These are phyloP conservation scores for Lepetodrilus schrolli DNA, from an alignment of 2,888 invertebrate genomes.

Conservation along the genomic window DNA sequence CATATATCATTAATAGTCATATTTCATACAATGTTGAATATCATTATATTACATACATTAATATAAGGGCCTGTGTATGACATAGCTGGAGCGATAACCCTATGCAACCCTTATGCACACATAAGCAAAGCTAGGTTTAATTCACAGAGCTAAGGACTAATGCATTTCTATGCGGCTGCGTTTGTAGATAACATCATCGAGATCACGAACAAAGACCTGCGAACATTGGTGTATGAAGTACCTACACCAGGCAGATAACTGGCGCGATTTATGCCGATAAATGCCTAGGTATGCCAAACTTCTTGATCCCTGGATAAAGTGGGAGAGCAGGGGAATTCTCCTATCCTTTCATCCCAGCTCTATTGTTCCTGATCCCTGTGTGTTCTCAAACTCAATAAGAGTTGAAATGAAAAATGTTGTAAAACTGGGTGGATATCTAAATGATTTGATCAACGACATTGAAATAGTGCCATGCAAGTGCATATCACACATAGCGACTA, in stretches of 20 bases:
- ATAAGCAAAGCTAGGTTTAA: too few relatives aligned
- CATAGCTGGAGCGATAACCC: too few relatives aligned
- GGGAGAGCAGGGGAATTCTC: neutral
- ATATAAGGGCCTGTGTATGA: too few relatives aligned
- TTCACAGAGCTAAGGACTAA: too few relatives aligned
- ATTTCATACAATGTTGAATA: too few relatives aligned
- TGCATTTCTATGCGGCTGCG: too few relatives aligned
- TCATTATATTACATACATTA: too few relatives aligned
- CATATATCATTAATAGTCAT: too few relatives aligned
- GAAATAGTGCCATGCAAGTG: too few relatives aligned
- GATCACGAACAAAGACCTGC: neutral
- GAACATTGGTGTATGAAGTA: neutral
- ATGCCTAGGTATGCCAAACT: slow-evolving; percentile 15
- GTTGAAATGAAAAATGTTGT: slow-evolving; percentile 20
- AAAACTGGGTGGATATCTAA: slow-evolving; percentile 2
- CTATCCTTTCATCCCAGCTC: neutral
- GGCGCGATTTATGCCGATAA: slow-evolving; percentile 16
- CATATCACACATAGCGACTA: too few relatives aligned
- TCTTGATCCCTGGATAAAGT: slow-evolving; percentile 8
- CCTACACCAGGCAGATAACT: neutral
- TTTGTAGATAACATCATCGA: neutral
- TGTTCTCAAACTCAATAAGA: slow-evolving; percentile 11
- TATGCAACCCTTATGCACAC: too few relatives aligned
- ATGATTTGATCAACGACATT: neutral
- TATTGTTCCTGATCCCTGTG: neutral